phyloP scores from a whole-genome alignment of 2,888 invertebrate species.

The Choreutis nemorana region DNA sequence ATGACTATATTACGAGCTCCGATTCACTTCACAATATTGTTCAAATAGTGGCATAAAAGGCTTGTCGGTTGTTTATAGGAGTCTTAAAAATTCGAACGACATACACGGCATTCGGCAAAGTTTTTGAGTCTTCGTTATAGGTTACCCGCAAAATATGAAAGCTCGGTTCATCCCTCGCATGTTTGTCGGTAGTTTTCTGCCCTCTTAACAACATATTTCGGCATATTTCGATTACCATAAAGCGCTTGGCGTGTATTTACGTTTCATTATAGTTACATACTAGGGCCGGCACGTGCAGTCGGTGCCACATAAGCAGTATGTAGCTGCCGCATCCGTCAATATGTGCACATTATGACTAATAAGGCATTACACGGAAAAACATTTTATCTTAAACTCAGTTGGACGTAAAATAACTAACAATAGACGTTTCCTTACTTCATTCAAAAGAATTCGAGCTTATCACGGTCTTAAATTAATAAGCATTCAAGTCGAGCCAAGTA shows the following conservation, averaged over 20 bases:
- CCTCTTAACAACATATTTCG: slow-evolving; percentile 65
- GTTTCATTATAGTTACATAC: slow-evolving; percentile 44
- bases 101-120: slow-evolving; percentile 42
- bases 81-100: slow-evolving; percentile 46
- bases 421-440: slow-evolving; percentile 57
- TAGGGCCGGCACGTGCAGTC: slow-evolving; percentile 10
- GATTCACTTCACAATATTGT: slow-evolving; percentile 26
- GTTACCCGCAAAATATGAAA: slow-evolving; percentile 53
- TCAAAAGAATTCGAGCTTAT: slow-evolving; percentile 64
- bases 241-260: slow-evolving; percentile 57
- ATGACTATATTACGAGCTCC: slow-evolving; percentile 39
- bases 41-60: slow-evolving; percentile 39
- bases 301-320: slow-evolving; percentile 9
- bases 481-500: slow-evolving; percentile 66
- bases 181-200: slow-evolving; percentile 58
- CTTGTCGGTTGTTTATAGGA: slow-evolving; percentile 45
- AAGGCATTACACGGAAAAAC: slow-evolving; percentile 4
- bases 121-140: slow-evolving; percentile 45
- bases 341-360: not conserved
- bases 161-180: slow-evolving; percentile 62
- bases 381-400: slow-evolving; percentile 29
- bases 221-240: slow-evolving; percentile 67
- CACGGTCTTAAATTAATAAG: slow-evolving; percentile 66
- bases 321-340: not conserved
- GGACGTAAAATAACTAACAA: slow-evolving; percentile 56